Evolutionary conservation across 2,797 vertebrate genomes (phyloP), one percentile per base, ranked within the genome.

Genomic region (Bradypodion ventrale): DNA sequence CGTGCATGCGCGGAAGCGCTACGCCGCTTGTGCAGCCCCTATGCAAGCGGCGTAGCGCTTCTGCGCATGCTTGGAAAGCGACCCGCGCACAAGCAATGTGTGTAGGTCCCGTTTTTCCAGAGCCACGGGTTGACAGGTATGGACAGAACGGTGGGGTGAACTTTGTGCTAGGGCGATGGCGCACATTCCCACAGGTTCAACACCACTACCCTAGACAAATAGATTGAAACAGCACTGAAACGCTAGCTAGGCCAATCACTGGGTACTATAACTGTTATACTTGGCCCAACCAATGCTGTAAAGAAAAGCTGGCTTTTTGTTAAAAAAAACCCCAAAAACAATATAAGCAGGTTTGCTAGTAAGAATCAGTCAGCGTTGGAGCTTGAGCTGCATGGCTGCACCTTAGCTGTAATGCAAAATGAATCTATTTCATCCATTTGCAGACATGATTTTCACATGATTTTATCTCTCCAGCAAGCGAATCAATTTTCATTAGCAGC

Each of bases 401-500:
- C 40, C 1, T 5, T 63, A 35, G 37, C 37, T 29, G 35, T 32
- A 56, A 21, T 52, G 85, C 44, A 63, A 70, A 42, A 72, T 19
- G 27, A 78, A 40, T 78, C 74, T 42, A 72, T 78, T 86, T 73
- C 21, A 52, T 65, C 42, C 21, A 37, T 77, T 78, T 49, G 42
- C 49, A 63, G 65, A 69, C 74, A 82, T 46, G 27, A 49, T 72
- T 81, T 82, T 86, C 73, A 82, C 63, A 69, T 78, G 83, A 19
- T 49, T 85, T 82, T 82, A 77, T 35, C 74, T 78, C 79, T 72
- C 85, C 65, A 78, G 66, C 2, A 8, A 82, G 66, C 32, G 16
- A 82, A 66, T 35, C 40, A 69, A 63, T 44, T 82, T 82, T 86
- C 85, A 77, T 82, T 86, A 86, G 56, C 49, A 77, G 59, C 80